Evolutionary conservation across 2,113 vertebrate genomes (phyloP).

Genomic region (Xyrauchen texanus): DNA sequence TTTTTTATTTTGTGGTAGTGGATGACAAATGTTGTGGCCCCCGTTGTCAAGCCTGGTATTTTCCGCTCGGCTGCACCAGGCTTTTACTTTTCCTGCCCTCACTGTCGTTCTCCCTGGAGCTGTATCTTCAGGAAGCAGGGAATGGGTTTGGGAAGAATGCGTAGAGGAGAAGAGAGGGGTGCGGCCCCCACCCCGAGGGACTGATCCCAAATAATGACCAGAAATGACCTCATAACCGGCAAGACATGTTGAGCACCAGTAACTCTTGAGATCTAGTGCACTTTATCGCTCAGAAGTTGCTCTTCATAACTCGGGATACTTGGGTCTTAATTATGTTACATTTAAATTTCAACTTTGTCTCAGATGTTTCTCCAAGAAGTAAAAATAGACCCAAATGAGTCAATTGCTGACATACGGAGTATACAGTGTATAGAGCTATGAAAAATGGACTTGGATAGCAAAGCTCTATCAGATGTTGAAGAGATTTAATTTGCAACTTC

Average conservation of each 20-base stretch:
- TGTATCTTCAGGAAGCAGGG: constrained; percentile 51
- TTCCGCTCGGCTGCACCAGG: constrained; percentile 51
- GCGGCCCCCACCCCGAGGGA: constrained; percentile 19
- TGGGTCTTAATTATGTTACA: not conserved
- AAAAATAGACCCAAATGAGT: too few species aligned
- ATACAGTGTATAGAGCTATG: too few species aligned
- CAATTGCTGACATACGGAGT: too few species aligned
- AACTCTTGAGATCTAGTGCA: not conserved
- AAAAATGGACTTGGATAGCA: too few species aligned
- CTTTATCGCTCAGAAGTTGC: not conserved
- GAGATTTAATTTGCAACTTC: not conserved
- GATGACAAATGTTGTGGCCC: constrained; percentile 41
- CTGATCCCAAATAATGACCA: constrained; percentile 54
- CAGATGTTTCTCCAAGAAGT: not conserved
- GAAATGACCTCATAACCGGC: constrained; percentile 53
- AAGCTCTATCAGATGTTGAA: too few species aligned
- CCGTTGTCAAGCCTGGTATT: constrained; percentile 39
- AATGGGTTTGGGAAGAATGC: constrained; percentile 37
- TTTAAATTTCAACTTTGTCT: not conserved
- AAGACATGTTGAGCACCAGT: not conserved
- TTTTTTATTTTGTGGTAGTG: not conserved
- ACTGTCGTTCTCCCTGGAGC: constrained; percentile 7
- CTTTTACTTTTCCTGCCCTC: constrained; percentile 49
- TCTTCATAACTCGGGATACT: not conserved
- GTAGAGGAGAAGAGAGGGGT: not conserved